These are phyloP conservation scores for Lycaon pictus DNA, from an alignment of 2,113 vertebrate genomes.

Conservation along the genomic window DNA sequence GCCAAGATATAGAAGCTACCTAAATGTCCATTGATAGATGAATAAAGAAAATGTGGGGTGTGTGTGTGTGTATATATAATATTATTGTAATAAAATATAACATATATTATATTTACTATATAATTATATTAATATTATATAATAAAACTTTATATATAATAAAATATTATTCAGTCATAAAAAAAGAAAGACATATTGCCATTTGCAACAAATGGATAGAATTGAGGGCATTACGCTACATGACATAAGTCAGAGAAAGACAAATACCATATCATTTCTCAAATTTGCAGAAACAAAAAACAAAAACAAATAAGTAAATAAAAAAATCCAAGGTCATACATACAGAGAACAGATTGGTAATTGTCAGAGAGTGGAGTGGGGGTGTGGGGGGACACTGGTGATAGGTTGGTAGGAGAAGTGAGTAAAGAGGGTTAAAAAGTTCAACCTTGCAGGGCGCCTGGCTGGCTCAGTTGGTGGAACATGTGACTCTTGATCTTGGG, in stretches of 20 bases:
- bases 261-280: not conserved
- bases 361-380: not conserved
- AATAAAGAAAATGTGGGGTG: not conserved
- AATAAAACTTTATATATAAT: not conserved
- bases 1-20: not conserved
- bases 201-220: not conserved
- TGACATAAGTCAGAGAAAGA: not conserved
- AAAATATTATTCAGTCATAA: not conserved
- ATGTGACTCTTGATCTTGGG: not conserved
- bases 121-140: not conserved
- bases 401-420: not conserved
- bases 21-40: not conserved
- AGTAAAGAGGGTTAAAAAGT: not conserved
- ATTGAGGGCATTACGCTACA: not conserved
- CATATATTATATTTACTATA: not conserved
- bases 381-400: not conserved
- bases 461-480: not conserved
- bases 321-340: too few relatives aligned
- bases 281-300: not conserved
- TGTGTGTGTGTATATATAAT: accelerated
- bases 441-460: not conserved
- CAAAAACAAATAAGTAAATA: not conserved
- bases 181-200: not conserved
- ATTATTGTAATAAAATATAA: not conserved
- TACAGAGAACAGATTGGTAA: not conserved